Percentiles rank a stretch among this genome's conserved stretches.
phyloP scores from a whole-genome alignment of 2,797 vertebrate genomes.

The Catamblyrhynchus diadema region DNA sequence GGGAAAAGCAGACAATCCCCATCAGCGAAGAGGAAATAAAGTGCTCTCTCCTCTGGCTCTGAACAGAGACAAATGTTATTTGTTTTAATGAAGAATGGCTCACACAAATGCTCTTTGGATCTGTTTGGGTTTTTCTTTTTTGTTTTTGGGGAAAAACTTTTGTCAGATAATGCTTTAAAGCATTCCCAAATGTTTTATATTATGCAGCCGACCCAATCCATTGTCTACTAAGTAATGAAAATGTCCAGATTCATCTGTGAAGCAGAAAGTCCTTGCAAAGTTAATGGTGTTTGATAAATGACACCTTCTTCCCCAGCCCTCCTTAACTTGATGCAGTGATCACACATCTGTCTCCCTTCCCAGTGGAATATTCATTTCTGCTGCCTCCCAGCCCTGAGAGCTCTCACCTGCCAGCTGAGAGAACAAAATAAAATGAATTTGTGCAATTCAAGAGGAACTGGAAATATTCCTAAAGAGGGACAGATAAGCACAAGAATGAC shows the following conservation, averaged over 20 bases:
- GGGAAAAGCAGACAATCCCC: constrained; percentile 18
- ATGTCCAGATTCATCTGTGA: neutral
- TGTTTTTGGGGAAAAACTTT: neutral
- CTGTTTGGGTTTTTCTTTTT: neutral
- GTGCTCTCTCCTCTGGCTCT: constrained; percentile 33
- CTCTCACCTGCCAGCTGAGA: neutral
- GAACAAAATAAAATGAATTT: constrained; percentile 16
- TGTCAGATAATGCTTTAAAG: neutral
- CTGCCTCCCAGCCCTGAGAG: neutral
- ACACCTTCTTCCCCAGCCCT: neutral
- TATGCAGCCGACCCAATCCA: neutral
- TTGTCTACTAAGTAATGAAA: neutral
- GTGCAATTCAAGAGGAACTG: neutral
- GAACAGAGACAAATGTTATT: constrained; percentile 5
- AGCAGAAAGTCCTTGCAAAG: constrained; percentile 14
- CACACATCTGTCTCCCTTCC: neutral
- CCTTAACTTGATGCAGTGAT: neutral
- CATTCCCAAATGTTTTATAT: neutral
- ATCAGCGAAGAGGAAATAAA: constrained; percentile 32
- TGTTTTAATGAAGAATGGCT: constrained; percentile 44
- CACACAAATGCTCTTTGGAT: constrained; percentile 3
- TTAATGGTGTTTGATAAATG: constrained; percentile 16
- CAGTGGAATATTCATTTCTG: neutral
- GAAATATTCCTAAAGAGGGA: constrained; percentile 5
- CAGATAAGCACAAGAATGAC: neutral